Base-by-base conservation (phyloP, 1,140 invertebrate species). In the Calephelis nemesis region DNA sequence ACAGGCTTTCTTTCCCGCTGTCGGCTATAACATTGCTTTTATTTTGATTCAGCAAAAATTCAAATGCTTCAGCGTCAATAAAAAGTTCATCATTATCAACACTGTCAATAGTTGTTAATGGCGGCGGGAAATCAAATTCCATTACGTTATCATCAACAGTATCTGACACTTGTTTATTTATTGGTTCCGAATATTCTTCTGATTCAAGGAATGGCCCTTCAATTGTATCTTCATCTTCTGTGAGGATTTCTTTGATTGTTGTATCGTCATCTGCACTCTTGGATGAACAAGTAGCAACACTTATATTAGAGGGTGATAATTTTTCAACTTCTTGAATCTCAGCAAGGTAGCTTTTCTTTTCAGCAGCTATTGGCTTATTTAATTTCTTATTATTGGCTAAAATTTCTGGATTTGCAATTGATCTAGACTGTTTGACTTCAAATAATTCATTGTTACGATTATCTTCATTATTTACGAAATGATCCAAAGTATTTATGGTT, bases 181-280 rank as follows among this genome's bases (percentile, higher is more conserved):
- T 49, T 30, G 13, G 45, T 48, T 73, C 72, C 63, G 69, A 67
- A 15, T 77, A 76, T 63, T 84, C 78, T 5, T 85, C 82, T 30
- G 63, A 69, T 68, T 91, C 88, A n/a, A 88, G 63, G 64, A 91
- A 88, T n/a, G 88, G 86, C n/a, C 82, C 88, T 79, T 90, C 88
- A n/a, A 83, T 68, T n/a, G 88, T 91, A 70, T 91, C 88, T 78
- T 90, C 87, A 74, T 91, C 86, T 78, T 91, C 88, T 50, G 87
- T 90, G 54, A 82, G 71, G 13, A 85, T 63, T 82, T 89, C 88
- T 50, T 63, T 67, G 5, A 79, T 66, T 19, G 79, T 82, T 12
- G 48, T 62, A 74, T 86, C 71, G 66, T 77, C 76, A 15, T 84
- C 76, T 39, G 74, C 77, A 52, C 69, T 67, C 73, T 75, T 86